Evolutionary conservation across 2,797 vertebrate genomes (phyloP), one percentile per base, ranked within the genome.

Genomic region (Dipus sagitta): DNA sequence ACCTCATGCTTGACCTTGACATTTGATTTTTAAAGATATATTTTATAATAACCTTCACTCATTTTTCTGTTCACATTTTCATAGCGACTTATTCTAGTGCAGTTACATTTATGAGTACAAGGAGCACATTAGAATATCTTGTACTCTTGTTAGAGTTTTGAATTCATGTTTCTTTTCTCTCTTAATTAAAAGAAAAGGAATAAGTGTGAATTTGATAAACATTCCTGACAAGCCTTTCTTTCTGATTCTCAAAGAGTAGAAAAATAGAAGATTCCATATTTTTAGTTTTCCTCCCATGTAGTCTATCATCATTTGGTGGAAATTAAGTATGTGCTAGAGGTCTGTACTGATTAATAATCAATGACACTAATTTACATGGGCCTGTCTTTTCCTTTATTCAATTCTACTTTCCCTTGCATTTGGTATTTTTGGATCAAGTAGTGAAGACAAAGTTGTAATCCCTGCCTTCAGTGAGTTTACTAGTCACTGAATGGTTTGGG

Each of bases 381-480:
- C 84, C 42, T 23, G 72, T 94, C 89, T 90, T 32, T 64, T 6
- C 21, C 11, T 86, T 88, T 72, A 60, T 75, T 74, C 75, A 77
- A 5, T 86, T 83, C 34, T 74, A 9, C 26, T 91, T 34, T 64
- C 88, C 24, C 30, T 86, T 38, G 1, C 14, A 58, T 70, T 70
- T 81, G 86, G 3, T 6, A 62, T 90, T 86, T 91, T 72, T 54
- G 75, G 32, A 76, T 24, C 70, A 82, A 78, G 9, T 1, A 13
- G 34, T 84, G 12, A 88, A 77, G 75, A 77, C 34, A 32, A 17
- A 28, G 52, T 24, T 11, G 21, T 54, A 58, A 68, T 34, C 58
- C 76, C 85, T 88, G 52, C 92, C 90, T 95, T 74, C 90, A 92
- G 86, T 87, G 64, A 64, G 81, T 87, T 92, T 87, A 77, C 81